These are phyloP conservation scores for Alauda arvensis DNA, from an alignment of 2,797 vertebrate genomes.

Conservation along the genomic window DNA sequence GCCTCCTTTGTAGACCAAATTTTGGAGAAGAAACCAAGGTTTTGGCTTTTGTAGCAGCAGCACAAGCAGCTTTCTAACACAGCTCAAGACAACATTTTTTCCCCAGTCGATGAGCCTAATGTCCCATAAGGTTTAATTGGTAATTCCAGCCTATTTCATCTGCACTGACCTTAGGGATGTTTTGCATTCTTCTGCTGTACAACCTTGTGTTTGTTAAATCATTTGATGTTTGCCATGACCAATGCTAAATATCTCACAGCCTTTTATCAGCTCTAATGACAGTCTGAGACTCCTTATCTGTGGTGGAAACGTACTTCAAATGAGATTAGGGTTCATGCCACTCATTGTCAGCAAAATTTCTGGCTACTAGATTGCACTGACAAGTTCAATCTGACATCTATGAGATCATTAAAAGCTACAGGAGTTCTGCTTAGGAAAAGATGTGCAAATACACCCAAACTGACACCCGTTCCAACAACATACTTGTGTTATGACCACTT, in stretches of 20 bases:
- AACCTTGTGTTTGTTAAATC: neutral
- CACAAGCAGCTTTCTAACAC: neutral
- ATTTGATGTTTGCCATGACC: slow-evolving; percentile 3
- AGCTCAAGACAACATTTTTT: neutral
- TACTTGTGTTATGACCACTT: neutral
- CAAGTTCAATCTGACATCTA: slow-evolving; percentile 36
- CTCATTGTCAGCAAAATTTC: slow-evolving; percentile 59
- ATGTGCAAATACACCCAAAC: neutral
- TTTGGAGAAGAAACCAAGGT: neutral
- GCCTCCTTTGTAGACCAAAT: neutral
- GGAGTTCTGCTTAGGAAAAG: neutral
- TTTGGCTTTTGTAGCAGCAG: neutral
- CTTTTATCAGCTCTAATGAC: slow-evolving; percentile 50
- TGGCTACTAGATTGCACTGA: slow-evolving; percentile 31
- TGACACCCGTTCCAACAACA: neutral
- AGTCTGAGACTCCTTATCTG: slow-evolving; percentile 27
- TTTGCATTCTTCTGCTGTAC: slow-evolving; percentile 4
- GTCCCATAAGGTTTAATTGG: neutral
- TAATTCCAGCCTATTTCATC: neutral
- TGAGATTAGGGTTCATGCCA: slow-evolving; percentile 44
- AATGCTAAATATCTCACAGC: slow-evolving; percentile 31
- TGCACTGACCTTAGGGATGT: slow-evolving; percentile 4
- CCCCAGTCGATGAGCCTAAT: neutral
- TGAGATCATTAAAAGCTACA: slow-evolving; percentile 28
- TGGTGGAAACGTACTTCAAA: slow-evolving; percentile 47